These are phyloP conservation scores for Poecile montanus DNA, from an alignment of 2,797 vertebrate genomes.

Conservation along the genomic window DNA sequence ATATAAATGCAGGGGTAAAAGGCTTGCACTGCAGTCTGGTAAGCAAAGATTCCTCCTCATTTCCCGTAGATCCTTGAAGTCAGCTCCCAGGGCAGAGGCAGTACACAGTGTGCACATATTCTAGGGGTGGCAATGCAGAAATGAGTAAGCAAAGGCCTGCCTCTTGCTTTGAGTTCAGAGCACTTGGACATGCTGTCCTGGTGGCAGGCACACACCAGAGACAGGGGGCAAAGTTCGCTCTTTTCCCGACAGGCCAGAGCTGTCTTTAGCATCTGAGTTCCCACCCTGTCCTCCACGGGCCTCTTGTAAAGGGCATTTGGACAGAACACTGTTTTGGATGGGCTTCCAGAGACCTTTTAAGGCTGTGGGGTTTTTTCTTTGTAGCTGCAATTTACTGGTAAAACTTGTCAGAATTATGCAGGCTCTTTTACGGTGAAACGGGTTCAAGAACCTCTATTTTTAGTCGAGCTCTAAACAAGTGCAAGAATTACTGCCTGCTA, in stretches of 20 bases:
- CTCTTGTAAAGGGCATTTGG: neutral
- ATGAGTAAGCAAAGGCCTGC: neutral
- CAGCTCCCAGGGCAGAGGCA: neutral
- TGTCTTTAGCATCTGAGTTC: neutral
- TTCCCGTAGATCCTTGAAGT: neutral
- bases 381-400: conserved; percentile 19
- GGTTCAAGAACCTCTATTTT: conserved; percentile 50
- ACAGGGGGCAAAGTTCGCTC: neutral
- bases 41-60: neutral
- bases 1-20: neutral
- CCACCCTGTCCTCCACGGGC: neutral
- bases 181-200: neutral
- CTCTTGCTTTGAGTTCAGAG: neutral
- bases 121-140: neutral
- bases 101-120: rapidly evolving
- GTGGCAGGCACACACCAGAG: neutral
- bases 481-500: neutral
- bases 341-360: conserved; percentile 42
- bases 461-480: conserved; percentile 23
- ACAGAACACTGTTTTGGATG: neutral
- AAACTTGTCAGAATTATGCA: conserved; percentile 29
- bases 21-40: neutral
- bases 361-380: neutral
- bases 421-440: neutral
- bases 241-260: neutral